Percentiles rank a stretch among this genome's conserved stretches.
Conservation (phyloP, 2,888 invertebrate species). For the Amphipyra tragopoginis region DNA sequence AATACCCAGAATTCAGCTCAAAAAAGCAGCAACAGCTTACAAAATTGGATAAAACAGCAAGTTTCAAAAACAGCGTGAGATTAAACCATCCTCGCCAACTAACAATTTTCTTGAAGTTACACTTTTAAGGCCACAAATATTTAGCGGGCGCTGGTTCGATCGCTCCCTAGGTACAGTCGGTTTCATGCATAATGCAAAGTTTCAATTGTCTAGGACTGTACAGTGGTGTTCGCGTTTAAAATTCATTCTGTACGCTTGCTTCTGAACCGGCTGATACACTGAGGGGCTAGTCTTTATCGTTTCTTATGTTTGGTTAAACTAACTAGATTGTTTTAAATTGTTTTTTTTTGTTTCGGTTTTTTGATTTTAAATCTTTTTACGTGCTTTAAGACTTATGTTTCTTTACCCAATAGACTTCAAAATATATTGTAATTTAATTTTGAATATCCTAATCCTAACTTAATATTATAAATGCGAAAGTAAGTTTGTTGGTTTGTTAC, state of each 20-base stretch:
- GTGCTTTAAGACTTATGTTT: too few relatives aligned
- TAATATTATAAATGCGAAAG: too few relatives aligned
- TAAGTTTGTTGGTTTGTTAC: too few relatives aligned
- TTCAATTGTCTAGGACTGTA: conserved; percentile 78
- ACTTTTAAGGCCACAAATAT: conserved; percentile 68
- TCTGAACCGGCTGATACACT: conserved; percentile 58
- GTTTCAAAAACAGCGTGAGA: conserved; percentile 25
- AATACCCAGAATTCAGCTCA: not conserved
- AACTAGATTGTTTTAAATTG: conserved; percentile 24
- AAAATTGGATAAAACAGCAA: conserved; percentile 34
- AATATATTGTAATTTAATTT: too few relatives aligned
- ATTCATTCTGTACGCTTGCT: conserved; percentile 72
- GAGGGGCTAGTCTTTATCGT: conserved; percentile 63
- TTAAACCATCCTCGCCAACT: conserved; percentile 49
- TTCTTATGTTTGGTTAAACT: conserved; percentile 59
- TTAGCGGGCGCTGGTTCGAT: conserved; percentile 65
- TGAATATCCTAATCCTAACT: too few relatives aligned
- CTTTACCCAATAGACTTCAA: too few relatives aligned
- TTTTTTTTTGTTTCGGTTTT: conserved; percentile 8
- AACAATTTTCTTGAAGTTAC: conserved; percentile 56
- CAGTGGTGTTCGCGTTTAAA: conserved; percentile 69
- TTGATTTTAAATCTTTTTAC: not conserved
- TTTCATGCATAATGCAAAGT: conserved; percentile 82
- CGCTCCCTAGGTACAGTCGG: conserved; percentile 59
- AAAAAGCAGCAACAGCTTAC: conserved; percentile 8